Base-by-base conservation (phyloP, 2,888 invertebrate genomes). In the Pachymerium ferrugineum region DNA sequence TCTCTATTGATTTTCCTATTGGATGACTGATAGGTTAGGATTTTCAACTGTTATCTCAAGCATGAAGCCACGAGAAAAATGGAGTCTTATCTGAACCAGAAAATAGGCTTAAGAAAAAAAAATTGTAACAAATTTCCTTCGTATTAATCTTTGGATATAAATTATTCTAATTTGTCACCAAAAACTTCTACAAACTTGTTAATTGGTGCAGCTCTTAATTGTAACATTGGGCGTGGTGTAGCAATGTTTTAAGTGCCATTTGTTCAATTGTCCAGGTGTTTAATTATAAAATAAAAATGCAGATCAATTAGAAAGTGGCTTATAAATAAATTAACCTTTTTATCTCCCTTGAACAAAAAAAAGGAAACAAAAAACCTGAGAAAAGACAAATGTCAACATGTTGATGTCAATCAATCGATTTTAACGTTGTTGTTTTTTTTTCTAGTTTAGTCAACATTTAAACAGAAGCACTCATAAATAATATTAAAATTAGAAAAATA, bases 1-100 rank as follows among this genome's bases (percentile, higher is more conserved):
- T 54, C 28, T 22, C 10, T 54, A 54, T 54, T 54, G 54, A 54
- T 54, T 54, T 54, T 54, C 25, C 25, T 54, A 54, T 22, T 54
- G 54, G 54, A 54, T 54, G 54, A 54, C 54, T 54, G 54, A 54
- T 54, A 54, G 54, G 54, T 54, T 54, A 54, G 54, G 54, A 54
- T 54, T 54, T 54, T 54, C 25, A 54, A 54, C 54, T 54, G 54
- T 54, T 54, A 54, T 54, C 54, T 54, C 25, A 54, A 54, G 54
- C 54, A 54, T 54, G 54, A 54, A 54, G 54, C 54, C 54, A 54
- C 8, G 54, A 54, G 54, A 54, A 54, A 54, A 54, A 54, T 54
- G 54, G 54, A 54, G 54, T 22, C 54, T 54, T 54, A 54, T 54
- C 54, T 54, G 54, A 54, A 28, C 25, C 54, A 54, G 54, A 54